Evolutionary conservation across 2,888 invertebrate genomes (phyloP), one percentile per base, ranked within the genome.

Genomic region (Caenorhabditis afra): DNA sequence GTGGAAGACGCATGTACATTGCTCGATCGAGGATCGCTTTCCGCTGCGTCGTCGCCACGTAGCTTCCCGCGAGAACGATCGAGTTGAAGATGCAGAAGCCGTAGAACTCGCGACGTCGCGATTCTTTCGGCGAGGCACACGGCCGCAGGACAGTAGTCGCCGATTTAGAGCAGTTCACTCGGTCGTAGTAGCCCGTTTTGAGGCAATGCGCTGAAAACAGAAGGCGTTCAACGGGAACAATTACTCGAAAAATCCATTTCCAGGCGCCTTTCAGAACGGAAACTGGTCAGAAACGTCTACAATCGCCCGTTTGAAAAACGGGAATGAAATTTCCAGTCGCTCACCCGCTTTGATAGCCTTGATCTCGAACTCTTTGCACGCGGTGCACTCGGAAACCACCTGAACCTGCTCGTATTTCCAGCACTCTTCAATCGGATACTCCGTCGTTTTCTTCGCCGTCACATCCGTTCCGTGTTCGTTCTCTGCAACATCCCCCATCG

Each of bases 271-370:
- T n/a, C n/a, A n/a, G n/a, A n/a, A n/a, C n/a, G n/a, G n/a, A n/a
- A n/a, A n/a, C n/a, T n/a, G n/a, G n/a, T n/a, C n/a, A n/a, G n/a
- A n/a, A n/a, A n/a, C n/a, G n/a, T n/a, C n/a, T n/a, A n/a, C n/a
- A n/a, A n/a, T n/a, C n/a, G n/a, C n/a, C n/a, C n/a, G n/a, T n/a
- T n/a, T n/a, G n/a, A n/a, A n/a, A n/a, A n/a, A n/a, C n/a, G n/a
- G 18, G 79, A 79, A 52, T 41, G 45, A 53, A 23, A 65, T 23
- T 44, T 16, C 41, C 3, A 16, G 10, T 52, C n/a, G 29, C 65
- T 65, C 52, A 84, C 84, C 73, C 3, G 82, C 73, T 78, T 84
- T 84, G 16, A 84, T 74, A 10, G 84, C 84, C 35, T 78, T 79
- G 12, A 82, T 61, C 22, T 84, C 84, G 58, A 84, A 84, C 5